Conservation (phyloP, 2,797 vertebrate species). For the Onychomys arenicola region DNA sequence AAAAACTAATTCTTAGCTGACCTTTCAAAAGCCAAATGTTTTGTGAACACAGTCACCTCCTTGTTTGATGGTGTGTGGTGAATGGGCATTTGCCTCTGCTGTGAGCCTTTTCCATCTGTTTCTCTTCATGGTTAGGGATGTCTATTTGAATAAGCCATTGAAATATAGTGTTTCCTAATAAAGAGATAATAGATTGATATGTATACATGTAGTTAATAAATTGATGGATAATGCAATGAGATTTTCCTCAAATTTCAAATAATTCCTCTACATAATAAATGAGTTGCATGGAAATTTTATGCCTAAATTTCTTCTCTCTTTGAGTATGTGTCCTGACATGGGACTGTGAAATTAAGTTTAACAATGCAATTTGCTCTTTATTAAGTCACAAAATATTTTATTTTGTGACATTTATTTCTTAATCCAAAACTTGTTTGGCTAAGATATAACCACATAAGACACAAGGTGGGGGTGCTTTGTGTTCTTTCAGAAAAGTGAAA, state of each 20-base stretch:
- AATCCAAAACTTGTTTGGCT: conserved; percentile 35
- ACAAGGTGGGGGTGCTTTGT: background rate
- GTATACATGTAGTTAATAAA: background rate
- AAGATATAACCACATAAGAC: background rate
- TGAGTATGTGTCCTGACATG: background rate
- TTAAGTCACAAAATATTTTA: conserved; percentile 43
- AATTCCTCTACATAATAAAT: conserved; percentile 10
- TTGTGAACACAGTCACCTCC: background rate
- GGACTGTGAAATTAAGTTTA: conserved; percentile 1
- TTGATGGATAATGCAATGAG: background rate
- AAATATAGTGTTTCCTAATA: conserved; percentile 5
- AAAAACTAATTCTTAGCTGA: background rate
- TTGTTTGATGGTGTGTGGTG: background rate
- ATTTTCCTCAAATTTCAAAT: background rate
- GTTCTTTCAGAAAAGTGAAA: background rate
- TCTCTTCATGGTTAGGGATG: background rate
- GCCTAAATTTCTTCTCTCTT: background rate
- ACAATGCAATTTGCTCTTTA: conserved; percentile 36
- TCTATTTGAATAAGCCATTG: background rate
- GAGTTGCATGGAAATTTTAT: background rate
- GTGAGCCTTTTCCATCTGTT: background rate
- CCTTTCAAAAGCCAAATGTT: conserved; percentile 4
- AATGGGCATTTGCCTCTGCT: background rate
- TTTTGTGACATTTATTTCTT: conserved; percentile 39
- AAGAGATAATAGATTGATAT: background rate